phyloP scores from a whole-genome alignment of 64 coral and sea anemone species.

The Pachyseris speciosa region DNA sequence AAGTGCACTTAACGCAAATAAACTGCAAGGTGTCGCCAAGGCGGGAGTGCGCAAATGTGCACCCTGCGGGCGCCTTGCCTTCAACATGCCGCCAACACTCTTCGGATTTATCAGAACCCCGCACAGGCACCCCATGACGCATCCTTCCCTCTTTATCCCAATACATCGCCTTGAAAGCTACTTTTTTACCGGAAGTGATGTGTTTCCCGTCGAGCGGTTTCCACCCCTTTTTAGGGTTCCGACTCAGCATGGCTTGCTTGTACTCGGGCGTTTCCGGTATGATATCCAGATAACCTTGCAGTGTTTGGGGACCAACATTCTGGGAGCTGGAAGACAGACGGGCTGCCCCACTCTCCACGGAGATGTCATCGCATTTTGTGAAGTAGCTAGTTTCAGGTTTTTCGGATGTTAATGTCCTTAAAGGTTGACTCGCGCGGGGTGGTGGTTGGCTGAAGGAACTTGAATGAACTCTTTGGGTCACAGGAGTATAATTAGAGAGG shows the following conservation, averaged over 20 bases:
- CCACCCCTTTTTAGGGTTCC: slow-evolving; percentile 84
- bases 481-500: not conserved
- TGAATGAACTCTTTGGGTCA: not conserved
- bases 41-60: slow-evolving; percentile 94
- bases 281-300: slow-evolving; percentile 82
- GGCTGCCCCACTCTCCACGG: slow-evolving; percentile 59
- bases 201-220: slow-evolving; percentile 85
- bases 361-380: slow-evolving; percentile 84
- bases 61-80: slow-evolving; percentile 81
- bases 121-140: slow-evolving; percentile 91
- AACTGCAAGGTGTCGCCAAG: slow-evolving; percentile 95
- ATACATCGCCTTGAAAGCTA: slow-evolving; percentile 91
- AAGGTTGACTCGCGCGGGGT: not conserved
- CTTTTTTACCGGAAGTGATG: slow-evolving; percentile 70
- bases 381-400: slow-evolving; percentile 55
- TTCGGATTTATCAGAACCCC: slow-evolving; percentile 94
- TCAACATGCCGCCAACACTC: slow-evolving; percentile 86
- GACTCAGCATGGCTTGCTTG: slow-evolving; percentile 58
- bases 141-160: slow-evolving; percentile 93
- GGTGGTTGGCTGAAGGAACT: not conserved
- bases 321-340: slow-evolving; percentile 53
- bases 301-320: slow-evolving; percentile 60
- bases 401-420: slow-evolving; percentile 31
- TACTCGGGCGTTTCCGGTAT: slow-evolving; percentile 90
- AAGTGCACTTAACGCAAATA: slow-evolving; percentile 94